Evolutionary conservation across 2,888 invertebrate genomes (phyloP).

Genomic region (Spilarctia lutea): DNA sequence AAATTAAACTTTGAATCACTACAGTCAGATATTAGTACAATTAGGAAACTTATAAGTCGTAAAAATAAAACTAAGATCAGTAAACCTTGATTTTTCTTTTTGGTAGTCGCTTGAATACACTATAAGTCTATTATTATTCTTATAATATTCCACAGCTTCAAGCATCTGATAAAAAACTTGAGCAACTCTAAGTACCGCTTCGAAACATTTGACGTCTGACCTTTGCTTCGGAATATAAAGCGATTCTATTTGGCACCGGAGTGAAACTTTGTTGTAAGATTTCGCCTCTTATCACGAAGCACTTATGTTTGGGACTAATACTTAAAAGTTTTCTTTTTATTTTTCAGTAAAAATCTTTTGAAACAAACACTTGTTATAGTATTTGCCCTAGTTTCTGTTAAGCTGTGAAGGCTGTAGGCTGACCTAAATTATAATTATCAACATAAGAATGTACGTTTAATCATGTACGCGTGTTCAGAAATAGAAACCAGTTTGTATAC

Average conservation of each 20-base stretch:
- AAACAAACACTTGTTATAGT: constrained; percentile 22
- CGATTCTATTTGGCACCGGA: constrained; percentile 34
- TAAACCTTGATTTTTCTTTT: too few relatives aligned
- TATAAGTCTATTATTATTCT: constrained; percentile 7
- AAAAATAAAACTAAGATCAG: too few relatives aligned
- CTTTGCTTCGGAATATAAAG: constrained; percentile 49
- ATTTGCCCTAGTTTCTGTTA: constrained; percentile 11
- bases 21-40: too few relatives aligned
- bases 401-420: constrained; percentile 11
- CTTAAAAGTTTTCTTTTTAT: constrained; percentile 31
- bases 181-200: constrained; percentile 36
- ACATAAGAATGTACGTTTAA: constrained; percentile 4
- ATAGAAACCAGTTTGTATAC: neutral
- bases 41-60: too few relatives aligned
- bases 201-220: constrained; percentile 46
- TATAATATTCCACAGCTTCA: constrained; percentile 7
- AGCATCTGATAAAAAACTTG: constrained; percentile 34
- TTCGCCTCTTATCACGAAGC: constrained; percentile 47
- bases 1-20: too few relatives aligned
- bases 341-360: constrained; percentile 23
- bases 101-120: neutral
- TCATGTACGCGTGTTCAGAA: neutral
- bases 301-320: constrained; percentile 44
- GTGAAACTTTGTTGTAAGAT: constrained; percentile 49
- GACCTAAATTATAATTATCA: constrained; percentile 22